Percentiles rank a stretch among this genome's conserved stretches.
Conservation (phyloP, 2,797 vertebrate species). For the Uromys caudimaculatus region DNA sequence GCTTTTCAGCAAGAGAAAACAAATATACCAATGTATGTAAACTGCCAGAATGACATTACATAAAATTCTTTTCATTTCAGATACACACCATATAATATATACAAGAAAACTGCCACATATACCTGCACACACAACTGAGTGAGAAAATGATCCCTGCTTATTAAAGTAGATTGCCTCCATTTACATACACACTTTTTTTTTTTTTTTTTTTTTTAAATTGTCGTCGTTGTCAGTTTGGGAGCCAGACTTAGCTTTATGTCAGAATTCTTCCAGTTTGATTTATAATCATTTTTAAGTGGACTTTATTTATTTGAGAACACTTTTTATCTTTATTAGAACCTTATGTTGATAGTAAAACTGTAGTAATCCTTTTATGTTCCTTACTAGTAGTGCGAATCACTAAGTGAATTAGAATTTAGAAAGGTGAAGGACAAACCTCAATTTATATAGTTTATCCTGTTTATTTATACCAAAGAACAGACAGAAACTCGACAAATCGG, state of each 20-base stretch:
- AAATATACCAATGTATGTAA: background rate
- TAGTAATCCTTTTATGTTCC: background rate
- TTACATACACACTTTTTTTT: conserved; percentile 36
- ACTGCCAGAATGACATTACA: background rate
- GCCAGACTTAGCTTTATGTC: conserved; percentile 41
- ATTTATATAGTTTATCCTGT: conserved; percentile 18
- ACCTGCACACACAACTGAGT: background rate
- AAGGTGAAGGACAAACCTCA: background rate
- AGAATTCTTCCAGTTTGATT: conserved; percentile 4
- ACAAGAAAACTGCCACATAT: background rate
- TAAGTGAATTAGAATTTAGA: conserved; percentile 45
- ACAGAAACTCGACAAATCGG: background rate
- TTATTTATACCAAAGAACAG: background rate
- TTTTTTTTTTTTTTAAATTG: background rate
- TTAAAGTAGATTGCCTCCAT: conserved; percentile 19
- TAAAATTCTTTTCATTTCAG: conserved; percentile 56
- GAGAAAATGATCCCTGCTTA: conserved; percentile 16
- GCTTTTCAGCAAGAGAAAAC: conserved; percentile 18
- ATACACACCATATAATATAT: conserved; percentile 13
- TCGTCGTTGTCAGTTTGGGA: background rate
- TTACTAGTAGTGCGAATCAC: background rate
- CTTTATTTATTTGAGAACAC: conserved; percentile 26
- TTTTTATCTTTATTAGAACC: conserved; percentile 34
- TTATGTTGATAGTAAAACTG: conserved; percentile 17
- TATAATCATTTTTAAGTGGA: background rate